A percentile compares a stretch with the other conserved stretches of the same genome.
These are phyloP conservation scores for Pantherophis guttatus DNA, from an alignment of 2,113 vertebrate species.

Conservation along the genomic window DNA sequence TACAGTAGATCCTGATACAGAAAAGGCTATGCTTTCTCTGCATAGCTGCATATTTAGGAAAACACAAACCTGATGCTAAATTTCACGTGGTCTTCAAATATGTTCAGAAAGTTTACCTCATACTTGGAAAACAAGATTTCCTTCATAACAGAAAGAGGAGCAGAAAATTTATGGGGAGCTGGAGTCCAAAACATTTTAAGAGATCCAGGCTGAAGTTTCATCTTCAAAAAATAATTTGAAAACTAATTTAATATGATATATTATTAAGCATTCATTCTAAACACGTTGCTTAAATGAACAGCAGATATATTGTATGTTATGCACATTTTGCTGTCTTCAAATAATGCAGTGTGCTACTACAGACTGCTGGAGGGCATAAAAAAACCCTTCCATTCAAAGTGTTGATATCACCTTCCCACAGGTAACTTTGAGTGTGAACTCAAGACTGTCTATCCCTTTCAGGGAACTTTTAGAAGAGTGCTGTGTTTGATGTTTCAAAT, in stretches of 20 bases:
- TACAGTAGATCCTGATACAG: not conserved
- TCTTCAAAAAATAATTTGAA: constrained; percentile 58
- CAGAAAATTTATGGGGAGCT: constrained; percentile 72
- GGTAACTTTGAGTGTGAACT: not conserved
- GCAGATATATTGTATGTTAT: not conserved
- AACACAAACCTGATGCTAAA: not conserved
- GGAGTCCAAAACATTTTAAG: constrained; percentile 74
- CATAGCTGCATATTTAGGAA: not conserved
- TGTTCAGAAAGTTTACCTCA: constrained; percentile 65
- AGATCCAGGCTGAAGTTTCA: constrained; percentile 59
- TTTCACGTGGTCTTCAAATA: not conserved
- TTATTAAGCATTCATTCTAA: not conserved
- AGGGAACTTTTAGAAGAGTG: not conserved
- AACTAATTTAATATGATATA: not conserved
- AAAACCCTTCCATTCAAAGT: not conserved
- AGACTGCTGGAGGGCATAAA: not conserved
- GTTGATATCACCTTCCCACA: not conserved
- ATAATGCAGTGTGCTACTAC: not conserved
- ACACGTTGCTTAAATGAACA: not conserved
- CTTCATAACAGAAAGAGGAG: constrained; percentile 67
- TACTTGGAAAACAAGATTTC: constrained; percentile 72
- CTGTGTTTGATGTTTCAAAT: not conserved
- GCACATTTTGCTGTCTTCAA: not conserved
- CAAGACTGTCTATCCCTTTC: not conserved
- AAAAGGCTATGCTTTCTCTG: not conserved